Evolutionary conservation across 1,140 invertebrate genomes (phyloP), one percentile per base, ranked within the genome.

Genomic region (Drosophila lacertosa): DNA sequence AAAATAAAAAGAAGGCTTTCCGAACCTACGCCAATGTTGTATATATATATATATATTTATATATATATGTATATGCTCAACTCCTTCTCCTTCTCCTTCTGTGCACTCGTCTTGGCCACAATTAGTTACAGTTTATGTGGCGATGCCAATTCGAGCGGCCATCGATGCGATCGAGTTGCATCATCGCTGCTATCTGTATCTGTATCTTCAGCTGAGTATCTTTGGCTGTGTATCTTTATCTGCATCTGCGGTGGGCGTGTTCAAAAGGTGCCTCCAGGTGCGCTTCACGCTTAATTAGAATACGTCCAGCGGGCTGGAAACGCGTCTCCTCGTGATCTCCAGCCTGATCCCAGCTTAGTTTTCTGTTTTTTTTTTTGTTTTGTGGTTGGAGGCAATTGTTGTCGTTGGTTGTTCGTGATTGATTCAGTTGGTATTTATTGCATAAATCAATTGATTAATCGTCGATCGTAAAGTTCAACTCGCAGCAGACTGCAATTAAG

Each of bases 251-350:
- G 77, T 71, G 68, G 82, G 82, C 82, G 80, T 69, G n/a, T n/a
- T n/a, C n/a, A 42, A 69, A 62, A 60, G 73, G 44, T 44, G 89
- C 89, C 89, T 81, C 89, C 89, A 90, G 89, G 89, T 90, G 89
- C 79, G 84, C 84, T 88, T 89, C 84, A 90, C 84, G 89, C 72
- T 90, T 74, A 74, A 90, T 90, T 89, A 90, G 89, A 90, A 90
- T 86, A 76, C 70, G 68, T n/a, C 74, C 58, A 66, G 13, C 47
- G 65, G 82, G 18, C 32, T 45, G 35, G 26, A 22, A 59, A 13
- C 55, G 26, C 65, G 35, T 11, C 47, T 58, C 37, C 26, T 37
- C 58, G n/a, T 48, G 42, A 50, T 53, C 37, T 6, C 10, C 24
- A 33, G 42, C 20, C 40, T 47, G 57, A 45, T 45, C 39, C 18